Evolutionary conservation across 2,888 invertebrate species (phyloP).

Genomic region (Pachymerium ferrugineum): DNA sequence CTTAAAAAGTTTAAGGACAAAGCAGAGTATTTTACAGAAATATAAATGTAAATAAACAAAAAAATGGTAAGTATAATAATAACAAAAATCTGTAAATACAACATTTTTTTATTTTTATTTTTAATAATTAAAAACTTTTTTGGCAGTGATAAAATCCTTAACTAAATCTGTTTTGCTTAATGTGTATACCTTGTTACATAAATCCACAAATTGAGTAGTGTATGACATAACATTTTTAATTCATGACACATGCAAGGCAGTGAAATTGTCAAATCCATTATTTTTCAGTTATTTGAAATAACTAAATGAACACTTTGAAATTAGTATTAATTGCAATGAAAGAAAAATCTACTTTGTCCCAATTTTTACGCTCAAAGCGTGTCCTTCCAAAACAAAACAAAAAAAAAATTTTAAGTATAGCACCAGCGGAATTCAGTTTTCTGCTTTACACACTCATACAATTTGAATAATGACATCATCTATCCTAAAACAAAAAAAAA

Average conservation of each 20-base stretch:
- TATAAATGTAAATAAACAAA: neutral
- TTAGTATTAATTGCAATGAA: neutral
- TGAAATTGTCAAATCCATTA: slow-evolving; percentile 2
- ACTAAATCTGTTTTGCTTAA: neutral
- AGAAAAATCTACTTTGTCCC: neutral
- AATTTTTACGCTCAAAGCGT: neutral
- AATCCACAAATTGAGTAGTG: too few relatives aligned
- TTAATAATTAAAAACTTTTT: neutral
- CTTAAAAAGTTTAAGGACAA: neutral
- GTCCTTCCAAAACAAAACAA: neutral
- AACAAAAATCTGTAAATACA: slow-evolving; percentile 1
- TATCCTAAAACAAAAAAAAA: neutral
- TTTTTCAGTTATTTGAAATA: slow-evolving; percentile 11
- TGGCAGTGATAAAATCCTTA: slow-evolving; percentile 9
- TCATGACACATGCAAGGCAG: slow-evolving; percentile 14
- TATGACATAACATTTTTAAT: too few relatives aligned
- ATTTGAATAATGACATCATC: too few relatives aligned
- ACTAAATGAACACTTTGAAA: slow-evolving; percentile 5
- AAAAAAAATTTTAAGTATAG: neutral
- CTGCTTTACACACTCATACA: neutral
- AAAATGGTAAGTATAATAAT: neutral
- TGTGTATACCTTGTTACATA: too few relatives aligned
- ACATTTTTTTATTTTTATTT: too few relatives aligned
- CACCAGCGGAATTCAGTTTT: slow-evolving; percentile 29
- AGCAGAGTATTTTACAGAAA: slow-evolving; percentile 26